phyloP scores from a whole-genome alignment of 2,797 vertebrate species.

The Chanos chanos region DNA sequence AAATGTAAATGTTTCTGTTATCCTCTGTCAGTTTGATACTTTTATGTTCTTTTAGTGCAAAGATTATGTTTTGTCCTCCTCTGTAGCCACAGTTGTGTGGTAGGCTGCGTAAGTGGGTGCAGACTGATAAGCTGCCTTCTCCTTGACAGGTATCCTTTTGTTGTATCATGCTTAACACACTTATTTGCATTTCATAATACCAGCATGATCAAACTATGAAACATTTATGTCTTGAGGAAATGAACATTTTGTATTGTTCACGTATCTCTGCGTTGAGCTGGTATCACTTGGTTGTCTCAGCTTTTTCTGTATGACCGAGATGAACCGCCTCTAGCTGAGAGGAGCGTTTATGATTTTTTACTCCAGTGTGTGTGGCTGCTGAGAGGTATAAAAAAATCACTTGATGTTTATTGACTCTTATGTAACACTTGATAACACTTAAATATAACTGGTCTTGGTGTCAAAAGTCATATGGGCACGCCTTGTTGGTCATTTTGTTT shows the following conservation, averaged over 20 bases:
- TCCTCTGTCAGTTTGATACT: neutral
- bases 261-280: neutral
- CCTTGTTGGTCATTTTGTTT: no score
- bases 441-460: no score
- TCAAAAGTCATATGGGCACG: no score
- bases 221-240: neutral
- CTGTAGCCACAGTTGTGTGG: constrained; percentile 6
- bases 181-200: neutral
- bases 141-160: neutral
- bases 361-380: no score
- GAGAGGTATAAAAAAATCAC: no score
- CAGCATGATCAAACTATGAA: no score
- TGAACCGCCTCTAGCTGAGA: constrained; percentile 1
- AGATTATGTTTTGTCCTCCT: neutral
- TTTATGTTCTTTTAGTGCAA: constrained; percentile 1
- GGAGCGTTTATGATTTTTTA: neutral
- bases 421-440: no score
- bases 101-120: neutral
- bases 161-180: neutral
- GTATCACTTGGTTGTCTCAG: neutral
- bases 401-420: no score
- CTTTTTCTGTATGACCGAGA: neutral
- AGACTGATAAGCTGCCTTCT: neutral
- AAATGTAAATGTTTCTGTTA: neutral
- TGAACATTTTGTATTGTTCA: neutral